Evolutionary conservation across 2,797 vertebrate species (phyloP), one percentile per base, ranked within the genome.

Genomic region (Scarus forsteni): DNA sequence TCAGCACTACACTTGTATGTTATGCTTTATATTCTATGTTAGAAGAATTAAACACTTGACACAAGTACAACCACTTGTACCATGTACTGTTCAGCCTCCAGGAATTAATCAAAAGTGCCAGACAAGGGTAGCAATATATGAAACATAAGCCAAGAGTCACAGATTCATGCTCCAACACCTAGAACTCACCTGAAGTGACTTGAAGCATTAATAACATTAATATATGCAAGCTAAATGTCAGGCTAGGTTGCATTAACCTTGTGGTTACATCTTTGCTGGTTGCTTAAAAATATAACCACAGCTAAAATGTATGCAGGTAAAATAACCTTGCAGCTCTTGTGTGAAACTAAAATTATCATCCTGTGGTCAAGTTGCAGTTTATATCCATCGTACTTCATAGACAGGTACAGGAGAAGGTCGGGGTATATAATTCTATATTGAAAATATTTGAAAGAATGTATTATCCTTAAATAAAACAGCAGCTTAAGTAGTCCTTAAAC

Each of bases 11-110:
- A 56, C 36, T 54, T 48, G 7, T 35, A 38, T 44, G 38, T 40
- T 46, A 43, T 53, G 55, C 44, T 14, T 44, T 18, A 6, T 58
- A 13, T 40, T 52, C 42, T 57, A 7, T 49, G 39, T 14, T 35
- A 18, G 10, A 65, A 38, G 70, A 57, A 10, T 16, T 14, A 18
- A 54, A 36, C 11, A 63, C 54, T 75, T 73, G 40, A 52, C 67
- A 48, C 11, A 13, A 60, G 39, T 40, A 63, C 10, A 19, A 44
- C 50, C 71, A 75, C 57, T 72, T 70, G 39, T 75, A 55, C 15
- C 18, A 55, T 54, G 48, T 53, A 40, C n/a, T 45, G n/a, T 19
- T 63, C 15, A 70, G 13, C 34, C 52, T 50, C 1, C 5, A 67
- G 19, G 48, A 54, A 59, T 65, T 58, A 11, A 61, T 66, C 10